Evolutionary conservation across 2,888 invertebrate genomes (phyloP).

Genomic region (Polylopha cassiicola): DNA sequence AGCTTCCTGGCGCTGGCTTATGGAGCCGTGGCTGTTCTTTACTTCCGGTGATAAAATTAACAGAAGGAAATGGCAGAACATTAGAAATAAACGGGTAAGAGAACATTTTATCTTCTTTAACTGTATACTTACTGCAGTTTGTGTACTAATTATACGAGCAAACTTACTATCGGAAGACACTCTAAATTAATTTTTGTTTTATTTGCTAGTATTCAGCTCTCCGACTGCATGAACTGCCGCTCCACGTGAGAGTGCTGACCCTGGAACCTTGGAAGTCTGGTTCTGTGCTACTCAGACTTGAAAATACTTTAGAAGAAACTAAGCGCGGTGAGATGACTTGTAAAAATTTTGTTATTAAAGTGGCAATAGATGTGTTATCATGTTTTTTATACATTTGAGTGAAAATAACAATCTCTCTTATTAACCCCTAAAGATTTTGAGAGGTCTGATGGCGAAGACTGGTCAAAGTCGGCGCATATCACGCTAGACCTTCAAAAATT

Average conservation of each 20-base stretch:
- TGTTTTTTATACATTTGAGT: not conserved
- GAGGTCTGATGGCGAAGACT: slow-evolving; percentile 40
- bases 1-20: slow-evolving; percentile 45
- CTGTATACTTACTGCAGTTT: no score
- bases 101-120: no score
- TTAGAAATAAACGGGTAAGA: slow-evolving; percentile 57
- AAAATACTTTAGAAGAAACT: slow-evolving; percentile 73
- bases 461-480: slow-evolving; percentile 43
- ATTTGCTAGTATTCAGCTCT: slow-evolving; percentile 63
- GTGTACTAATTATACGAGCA: no score
- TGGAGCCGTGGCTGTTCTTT: slow-evolving; percentile 63
- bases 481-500: slow-evolving; percentile 78
- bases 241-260: slow-evolving; percentile 76
- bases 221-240: slow-evolving; percentile 61
- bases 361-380: no score
- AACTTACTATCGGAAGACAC: no score
- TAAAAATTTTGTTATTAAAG: not conserved
- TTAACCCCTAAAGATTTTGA: slow-evolving; percentile 34
- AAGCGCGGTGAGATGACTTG: slow-evolving; percentile 39
- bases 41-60: slow-evolving; percentile 57
- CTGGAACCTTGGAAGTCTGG: slow-evolving; percentile 78
- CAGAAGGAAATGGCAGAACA: slow-evolving; percentile 61
- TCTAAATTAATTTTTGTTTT: no score
- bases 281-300: slow-evolving; percentile 73
- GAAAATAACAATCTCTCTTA: not conserved